Base-by-base conservation (phyloP, 2,113 vertebrate species). In the Pollachius pollachius region DNA sequence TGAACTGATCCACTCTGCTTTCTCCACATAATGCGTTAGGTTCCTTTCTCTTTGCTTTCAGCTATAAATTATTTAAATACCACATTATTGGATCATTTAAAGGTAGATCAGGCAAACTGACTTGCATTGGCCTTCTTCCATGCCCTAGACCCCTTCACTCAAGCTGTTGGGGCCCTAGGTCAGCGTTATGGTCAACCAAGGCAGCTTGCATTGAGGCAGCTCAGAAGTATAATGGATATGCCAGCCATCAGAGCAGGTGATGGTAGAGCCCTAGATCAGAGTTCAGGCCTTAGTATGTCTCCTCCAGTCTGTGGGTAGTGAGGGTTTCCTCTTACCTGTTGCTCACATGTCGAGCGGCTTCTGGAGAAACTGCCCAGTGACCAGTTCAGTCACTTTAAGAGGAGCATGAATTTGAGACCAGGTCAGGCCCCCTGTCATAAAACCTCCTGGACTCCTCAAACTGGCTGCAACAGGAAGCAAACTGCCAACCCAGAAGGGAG, bases 121-220 rank as follows among this genome's bases (percentile, higher is more conserved):
- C 19, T 60, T 21, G 59, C 59, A 11, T 13, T 60, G 4, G 56
- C 18, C 23, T 60, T 60, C n/a, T 19, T 19, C 59, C 23, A 60
- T 21, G 59, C 59, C 23, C 23, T n/a, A 21, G 59, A 60, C 59
- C 59, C 19, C 2, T 60, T 21, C 59, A 60, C 59, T 19, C 59
- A 60, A 60, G 59, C 59, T 8, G 11, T 60, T 19, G 23, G 5
- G n/a, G 59, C 19, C 23, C 59, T 60, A 21, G 59, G 19, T 21
- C 18, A 60, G 23, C 19, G 59, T 60, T 60, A 60, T 60, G 59
- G 59, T n/a, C 59, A 60, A 60, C 59, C 59, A 21, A 60, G 59
- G 23, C 59, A 60, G 23, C 59, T 60, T n/a, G 18, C 59, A 5
- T 60, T 60, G 19, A 60, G 23, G 19, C 18, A 60, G 19, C 59